Conservation (phyloP, 1,140 invertebrate species). For the Pantala flavescens region DNA sequence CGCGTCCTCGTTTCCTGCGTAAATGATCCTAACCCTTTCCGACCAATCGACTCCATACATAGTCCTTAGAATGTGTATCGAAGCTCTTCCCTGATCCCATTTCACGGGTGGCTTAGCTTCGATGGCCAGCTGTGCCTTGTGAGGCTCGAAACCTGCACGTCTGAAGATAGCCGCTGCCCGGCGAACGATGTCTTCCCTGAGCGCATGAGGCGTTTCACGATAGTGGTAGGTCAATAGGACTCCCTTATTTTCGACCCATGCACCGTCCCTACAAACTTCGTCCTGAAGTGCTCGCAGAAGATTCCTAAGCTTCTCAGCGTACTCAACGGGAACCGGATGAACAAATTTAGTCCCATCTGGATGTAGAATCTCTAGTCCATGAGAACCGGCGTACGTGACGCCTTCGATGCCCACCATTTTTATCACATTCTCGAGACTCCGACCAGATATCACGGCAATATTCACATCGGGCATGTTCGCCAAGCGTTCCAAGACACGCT, state of each 20-base stretch:
- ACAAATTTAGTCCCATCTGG: slow-evolving; percentile 83
- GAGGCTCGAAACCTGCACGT: slow-evolving; percentile 60
- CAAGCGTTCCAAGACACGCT: slow-evolving; percentile 67
- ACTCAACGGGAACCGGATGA: slow-evolving; percentile 78
- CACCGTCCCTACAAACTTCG: slow-evolving; percentile 64
- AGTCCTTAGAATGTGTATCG: slow-evolving; percentile 78
- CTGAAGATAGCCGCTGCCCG: slow-evolving; percentile 36
- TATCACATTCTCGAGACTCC: slow-evolving; percentile 78
- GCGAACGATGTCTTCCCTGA: neutral
- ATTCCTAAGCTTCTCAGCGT: slow-evolving; percentile 66
- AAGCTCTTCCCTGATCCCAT: slow-evolving; percentile 84
- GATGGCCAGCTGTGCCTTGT: slow-evolving; percentile 67
- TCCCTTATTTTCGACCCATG: slow-evolving; percentile 88
- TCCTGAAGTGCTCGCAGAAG: slow-evolving; percentile 71
- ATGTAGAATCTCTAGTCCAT: slow-evolving; percentile 79
- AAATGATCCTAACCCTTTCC: slow-evolving; percentile 80
- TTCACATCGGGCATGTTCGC: slow-evolving; percentile 81
- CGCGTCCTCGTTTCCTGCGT: slow-evolving; percentile 84
- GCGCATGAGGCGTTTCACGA: slow-evolving; percentile 57
- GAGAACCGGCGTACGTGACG: slow-evolving; percentile 83
- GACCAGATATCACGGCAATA: slow-evolving; percentile 76
- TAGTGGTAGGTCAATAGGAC: slow-evolving; percentile 80
- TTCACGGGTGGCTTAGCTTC: slow-evolving; percentile 80
- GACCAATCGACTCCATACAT: slow-evolving; percentile 86
- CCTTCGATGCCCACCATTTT: slow-evolving; percentile 82